Percentiles rank a stretch among this genome's conserved stretches.
Conservation (phyloP, 64 coral and sea anemone genomes). For the Stichodactyla mertensii region DNA sequence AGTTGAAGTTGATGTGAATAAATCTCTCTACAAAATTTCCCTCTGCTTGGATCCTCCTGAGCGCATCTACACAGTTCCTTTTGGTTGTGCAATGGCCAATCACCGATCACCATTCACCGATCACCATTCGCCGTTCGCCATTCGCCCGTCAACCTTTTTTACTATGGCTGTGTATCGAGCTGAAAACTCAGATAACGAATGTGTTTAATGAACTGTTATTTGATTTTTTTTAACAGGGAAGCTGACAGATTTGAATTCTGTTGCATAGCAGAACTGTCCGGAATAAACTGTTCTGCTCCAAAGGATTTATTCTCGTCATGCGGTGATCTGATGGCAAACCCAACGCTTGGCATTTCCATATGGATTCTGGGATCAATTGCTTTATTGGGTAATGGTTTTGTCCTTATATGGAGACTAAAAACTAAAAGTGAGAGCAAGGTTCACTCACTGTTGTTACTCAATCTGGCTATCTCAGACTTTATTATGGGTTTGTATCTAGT, state of each 20-base stretch:
- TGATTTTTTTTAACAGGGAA: constrained; percentile 19
- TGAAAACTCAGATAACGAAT: too few species aligned
- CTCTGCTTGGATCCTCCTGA: too few species aligned
- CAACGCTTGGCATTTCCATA: constrained; percentile 63
- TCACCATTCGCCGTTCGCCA: too few species aligned
- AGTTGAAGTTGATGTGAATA: too few species aligned
- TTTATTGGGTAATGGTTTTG: constrained; percentile 75
- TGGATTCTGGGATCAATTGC: constrained; percentile 93
- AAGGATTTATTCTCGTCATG: constrained; percentile 85
- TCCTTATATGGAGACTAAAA: constrained; percentile 81
- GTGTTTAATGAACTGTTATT: not conserved
- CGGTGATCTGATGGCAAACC: constrained; percentile 74
- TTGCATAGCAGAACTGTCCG: constrained; percentile 73
- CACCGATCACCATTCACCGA: too few species aligned
- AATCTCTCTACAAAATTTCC: too few species aligned
- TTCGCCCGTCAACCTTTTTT: not conserved
- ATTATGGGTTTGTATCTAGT: constrained; percentile 72
- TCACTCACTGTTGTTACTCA: constrained; percentile 72
- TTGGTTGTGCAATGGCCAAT: too few species aligned
- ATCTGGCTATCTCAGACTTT: constrained; percentile 77
- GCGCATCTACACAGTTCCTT: too few species aligned
- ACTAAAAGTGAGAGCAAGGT: constrained; percentile 76
- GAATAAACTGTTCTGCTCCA: constrained; percentile 69
- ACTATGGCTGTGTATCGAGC: not conserved
- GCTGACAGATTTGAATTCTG: constrained; percentile 87